Conservation (phyloP, 2,797 vertebrate species). For the Discoglossus pictus region DNA sequence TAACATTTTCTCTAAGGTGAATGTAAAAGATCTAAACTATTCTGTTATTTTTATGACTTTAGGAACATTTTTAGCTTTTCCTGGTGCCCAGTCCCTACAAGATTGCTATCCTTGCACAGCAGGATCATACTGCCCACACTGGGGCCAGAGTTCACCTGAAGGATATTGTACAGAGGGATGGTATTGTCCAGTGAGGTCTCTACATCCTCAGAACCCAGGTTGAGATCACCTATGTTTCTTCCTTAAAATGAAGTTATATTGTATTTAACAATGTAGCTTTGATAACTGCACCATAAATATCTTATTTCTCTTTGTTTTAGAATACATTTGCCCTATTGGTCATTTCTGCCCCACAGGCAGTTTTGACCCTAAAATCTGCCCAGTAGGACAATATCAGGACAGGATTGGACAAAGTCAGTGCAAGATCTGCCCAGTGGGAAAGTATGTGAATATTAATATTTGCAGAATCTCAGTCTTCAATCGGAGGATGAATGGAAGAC, state of each 20-base stretch:
- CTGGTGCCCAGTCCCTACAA: constrained; percentile 63
- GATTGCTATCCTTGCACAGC: constrained; percentile 64
- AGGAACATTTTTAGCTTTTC: constrained; percentile 77
- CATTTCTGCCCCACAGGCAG: constrained; percentile 82
- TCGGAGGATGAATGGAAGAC: no score
- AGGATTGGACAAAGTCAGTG: constrained; percentile 70
- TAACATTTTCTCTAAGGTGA: background rate
- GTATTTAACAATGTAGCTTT: no score
- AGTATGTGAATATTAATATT: no score
- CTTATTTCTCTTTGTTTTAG: constrained; percentile 51
- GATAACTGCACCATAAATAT: no score
- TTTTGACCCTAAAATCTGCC: constrained; percentile 69
- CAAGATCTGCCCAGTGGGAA: constrained; percentile 66
- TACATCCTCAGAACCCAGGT: constrained; percentile 68
- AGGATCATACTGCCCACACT: constrained; percentile 65
- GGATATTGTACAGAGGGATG: constrained; percentile 78
- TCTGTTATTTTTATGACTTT: constrained; percentile 4
- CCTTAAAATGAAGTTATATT: no score
- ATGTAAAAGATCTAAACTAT: no score
- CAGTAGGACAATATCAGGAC: constrained; percentile 80
- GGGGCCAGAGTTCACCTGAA: constrained; percentile 67
- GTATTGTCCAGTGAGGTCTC: constrained; percentile 83
- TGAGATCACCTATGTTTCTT: constrained; percentile 32
- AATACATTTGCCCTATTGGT: constrained; percentile 74
- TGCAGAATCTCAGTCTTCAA: no score